phyloP scores from a whole-genome alignment of 1,140 invertebrate species.

The Drosophila pachea region DNA sequence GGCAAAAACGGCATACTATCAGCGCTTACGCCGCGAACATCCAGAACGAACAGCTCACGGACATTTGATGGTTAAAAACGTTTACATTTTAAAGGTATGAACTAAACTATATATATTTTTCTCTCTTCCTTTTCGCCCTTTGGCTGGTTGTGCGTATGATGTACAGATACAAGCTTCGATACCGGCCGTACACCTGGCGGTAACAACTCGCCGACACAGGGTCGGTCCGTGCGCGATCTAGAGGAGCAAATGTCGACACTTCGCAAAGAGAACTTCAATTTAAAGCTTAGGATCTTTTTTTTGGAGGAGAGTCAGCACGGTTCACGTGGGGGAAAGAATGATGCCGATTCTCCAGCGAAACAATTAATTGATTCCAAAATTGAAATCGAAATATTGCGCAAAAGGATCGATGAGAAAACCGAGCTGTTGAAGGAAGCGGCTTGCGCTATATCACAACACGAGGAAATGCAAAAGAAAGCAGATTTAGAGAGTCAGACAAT shows the following conservation, averaged over 20 bases:
- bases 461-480: slow-evolving; percentile 80
- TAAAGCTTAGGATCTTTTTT: slow-evolving; percentile 94
- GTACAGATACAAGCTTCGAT: slow-evolving; percentile 68
- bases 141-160: no score
- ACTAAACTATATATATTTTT: slow-evolving; percentile 12
- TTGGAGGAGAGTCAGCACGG: slow-evolving; percentile 85
- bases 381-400: slow-evolving; percentile 87
- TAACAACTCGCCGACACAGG: slow-evolving; percentile 79
- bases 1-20: slow-evolving; percentile 13
- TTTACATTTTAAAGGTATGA: not conserved
- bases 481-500: slow-evolving; percentile 58
- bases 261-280: slow-evolving; percentile 94
- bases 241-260: slow-evolving; percentile 90
- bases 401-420: slow-evolving; percentile 89
- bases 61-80: slow-evolving; percentile 1
- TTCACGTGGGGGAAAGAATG: slow-evolving; percentile 22
- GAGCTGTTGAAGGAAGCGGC: slow-evolving; percentile 90
- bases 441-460: slow-evolving; percentile 86
- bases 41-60: not conserved
- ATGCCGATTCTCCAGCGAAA: slow-evolving; percentile 78
- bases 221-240: slow-evolving; percentile 91
- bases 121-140: not conserved
- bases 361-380: slow-evolving; percentile 89
- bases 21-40: slow-evolving; percentile 1
- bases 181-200: slow-evolving; percentile 48